Evolutionary conservation across 2,113 vertebrate genomes (phyloP).

Genomic region (Coryphaenoides rupestris): DNA sequence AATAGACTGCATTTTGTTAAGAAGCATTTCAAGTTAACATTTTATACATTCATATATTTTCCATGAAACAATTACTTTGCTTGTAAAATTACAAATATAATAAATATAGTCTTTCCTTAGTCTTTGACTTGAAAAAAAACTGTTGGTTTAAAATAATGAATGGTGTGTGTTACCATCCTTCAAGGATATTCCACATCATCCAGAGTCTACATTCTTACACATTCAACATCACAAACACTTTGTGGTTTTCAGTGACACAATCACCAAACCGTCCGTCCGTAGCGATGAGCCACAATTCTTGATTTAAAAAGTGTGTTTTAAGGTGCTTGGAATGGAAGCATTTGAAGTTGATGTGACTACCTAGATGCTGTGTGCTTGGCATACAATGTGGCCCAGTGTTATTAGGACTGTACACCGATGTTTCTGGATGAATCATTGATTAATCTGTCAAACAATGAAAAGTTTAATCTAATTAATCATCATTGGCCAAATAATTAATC

Average conservation of each 20-base stretch:
- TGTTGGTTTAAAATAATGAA: slow-evolving; percentile 5
- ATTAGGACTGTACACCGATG: slow-evolving; percentile 31
- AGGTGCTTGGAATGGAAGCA: slow-evolving; percentile 53
- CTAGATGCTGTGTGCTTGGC: slow-evolving; percentile 14
- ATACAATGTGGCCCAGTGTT: slow-evolving; percentile 30
- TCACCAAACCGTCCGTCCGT: background rate
- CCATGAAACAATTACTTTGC: slow-evolving; percentile 21
- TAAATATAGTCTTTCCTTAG: too few species aligned
- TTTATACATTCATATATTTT: slow-evolving; percentile 33
- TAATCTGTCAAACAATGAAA: too few species aligned
- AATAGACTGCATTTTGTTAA: slow-evolving; percentile 36
- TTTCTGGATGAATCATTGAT: slow-evolving; percentile 34
- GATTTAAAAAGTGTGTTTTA: slow-evolving; percentile 35
- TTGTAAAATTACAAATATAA: slow-evolving; percentile 42
- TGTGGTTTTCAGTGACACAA: background rate
- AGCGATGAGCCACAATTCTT: background rate
- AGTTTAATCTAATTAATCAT: too few species aligned
- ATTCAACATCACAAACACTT: too few species aligned
- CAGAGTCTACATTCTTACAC: too few species aligned
- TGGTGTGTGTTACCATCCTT: background rate
- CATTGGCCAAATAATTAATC: too few species aligned
- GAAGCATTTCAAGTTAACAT: slow-evolving; percentile 53
- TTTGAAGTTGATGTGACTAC: slow-evolving; percentile 16
- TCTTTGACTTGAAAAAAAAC: slow-evolving; percentile 36
- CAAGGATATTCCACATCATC: too few species aligned